Conservation (phyloP, 2,888 invertebrate species). For the Plagodis pulveraria region DNA sequence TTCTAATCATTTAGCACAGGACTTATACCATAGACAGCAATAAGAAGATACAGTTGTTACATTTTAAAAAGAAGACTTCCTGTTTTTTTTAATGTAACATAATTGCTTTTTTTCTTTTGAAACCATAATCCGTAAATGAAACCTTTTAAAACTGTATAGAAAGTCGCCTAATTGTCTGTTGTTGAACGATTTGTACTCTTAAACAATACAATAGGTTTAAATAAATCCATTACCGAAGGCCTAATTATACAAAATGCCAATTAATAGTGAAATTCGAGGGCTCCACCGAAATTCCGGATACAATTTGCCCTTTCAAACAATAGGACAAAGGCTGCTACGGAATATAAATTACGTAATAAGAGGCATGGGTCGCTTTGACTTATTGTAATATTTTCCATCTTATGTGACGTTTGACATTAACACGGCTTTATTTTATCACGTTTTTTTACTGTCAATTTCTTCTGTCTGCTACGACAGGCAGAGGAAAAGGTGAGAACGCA, state of each 20-base stretch:
- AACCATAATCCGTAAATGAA: too few species aligned
- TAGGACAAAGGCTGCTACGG: conserved; percentile 12
- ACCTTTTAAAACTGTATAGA: not conserved
- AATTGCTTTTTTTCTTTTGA: too few species aligned
- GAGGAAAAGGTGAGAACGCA: too few species aligned
- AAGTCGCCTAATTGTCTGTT: conserved; percentile 3
- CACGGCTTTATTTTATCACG: not conserved
- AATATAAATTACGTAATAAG: conserved; percentile 15
- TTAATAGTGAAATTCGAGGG: conserved; percentile 15
- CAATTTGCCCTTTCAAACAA: conserved; percentile 16
- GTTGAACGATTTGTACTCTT: conserved; percentile 15
- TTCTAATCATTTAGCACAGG: too few species aligned
- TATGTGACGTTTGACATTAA: too few species aligned
- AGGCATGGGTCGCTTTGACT: conserved; percentile 3
- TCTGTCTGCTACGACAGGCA: too few species aligned
- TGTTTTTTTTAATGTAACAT: too few species aligned
- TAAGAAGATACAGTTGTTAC: too few species aligned
- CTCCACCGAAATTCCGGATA: conserved; percentile 10
- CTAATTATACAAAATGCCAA: conserved; percentile 26
- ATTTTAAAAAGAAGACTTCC: too few species aligned
- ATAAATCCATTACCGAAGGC: conserved; percentile 15
- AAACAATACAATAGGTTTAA: conserved; percentile 11
- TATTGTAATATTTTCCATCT: not conserved
- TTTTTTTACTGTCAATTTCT: too few species aligned
- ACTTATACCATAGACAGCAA: too few species aligned